A percentile compares a stretch with the other conserved stretches of the same genome.
Evolutionary conservation across 2,797 vertebrate genomes (phyloP).

Genomic region (Schizopygopsis pylzovi): DNA sequence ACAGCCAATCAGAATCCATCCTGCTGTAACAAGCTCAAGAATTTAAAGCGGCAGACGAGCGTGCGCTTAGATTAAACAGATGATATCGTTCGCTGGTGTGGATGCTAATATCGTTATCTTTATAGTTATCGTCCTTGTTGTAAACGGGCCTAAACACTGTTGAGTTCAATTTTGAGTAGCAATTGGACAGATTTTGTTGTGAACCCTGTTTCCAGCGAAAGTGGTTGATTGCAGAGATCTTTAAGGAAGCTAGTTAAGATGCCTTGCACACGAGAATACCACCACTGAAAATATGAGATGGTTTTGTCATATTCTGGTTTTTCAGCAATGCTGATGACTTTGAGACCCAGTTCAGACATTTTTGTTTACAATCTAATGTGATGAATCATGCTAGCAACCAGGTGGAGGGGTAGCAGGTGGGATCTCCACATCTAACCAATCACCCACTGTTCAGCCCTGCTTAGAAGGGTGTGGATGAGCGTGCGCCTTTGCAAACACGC

Average conservation of each 20-base stretch:
- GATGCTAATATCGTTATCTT: no score
- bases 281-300: not conserved
- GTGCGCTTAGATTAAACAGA: not conserved
- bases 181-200: not conserved
- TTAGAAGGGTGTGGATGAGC: conserved; percentile 42
- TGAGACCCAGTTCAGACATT: not conserved
- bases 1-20: not conserved
- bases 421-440: conserved; percentile 50
- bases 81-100: no score
- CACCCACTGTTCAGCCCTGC: conserved; percentile 57
- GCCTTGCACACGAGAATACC: not conserved
- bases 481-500: not conserved
- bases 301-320: not conserved
- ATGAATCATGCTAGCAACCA: conserved; percentile 27
- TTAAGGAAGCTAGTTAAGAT: not conserved
- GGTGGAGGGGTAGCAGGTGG: conserved; percentile 58
- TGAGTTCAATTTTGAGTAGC: not conserved
- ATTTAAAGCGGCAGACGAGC: not conserved
- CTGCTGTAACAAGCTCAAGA: not conserved
- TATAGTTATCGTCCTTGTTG: no score
- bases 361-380: conserved; percentile 20
- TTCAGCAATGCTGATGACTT: not conserved
- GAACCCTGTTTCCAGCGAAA: not conserved
- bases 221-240: not conserved
- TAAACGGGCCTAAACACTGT: not conserved